Evolutionary conservation across 1,140 invertebrate genomes (phyloP).

Genomic region (Drosophila albomicans): DNA sequence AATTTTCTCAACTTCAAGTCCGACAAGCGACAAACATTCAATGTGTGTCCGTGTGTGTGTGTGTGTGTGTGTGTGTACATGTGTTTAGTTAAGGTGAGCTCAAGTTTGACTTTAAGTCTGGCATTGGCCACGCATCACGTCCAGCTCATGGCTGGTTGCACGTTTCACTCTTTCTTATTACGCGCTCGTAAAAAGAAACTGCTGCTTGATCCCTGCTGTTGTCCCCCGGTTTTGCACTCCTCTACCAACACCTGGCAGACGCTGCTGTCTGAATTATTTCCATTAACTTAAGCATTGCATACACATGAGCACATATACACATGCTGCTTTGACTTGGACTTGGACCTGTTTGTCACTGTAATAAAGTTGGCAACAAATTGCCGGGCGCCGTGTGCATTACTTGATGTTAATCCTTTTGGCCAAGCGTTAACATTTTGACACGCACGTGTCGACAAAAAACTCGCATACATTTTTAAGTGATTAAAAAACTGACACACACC

Average conservation of each 20-base stretch:
- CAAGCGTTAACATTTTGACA: constrained; percentile 68
- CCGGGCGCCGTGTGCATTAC: constrained; percentile 35
- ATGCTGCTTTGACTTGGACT: constrained; percentile 14
- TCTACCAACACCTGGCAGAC: background rate
- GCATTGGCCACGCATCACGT: constrained; percentile 62
- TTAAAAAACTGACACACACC: constrained; percentile 61
- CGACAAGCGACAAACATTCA: background rate
- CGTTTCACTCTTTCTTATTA: constrained; percentile 75
- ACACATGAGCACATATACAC: constrained; percentile 26
- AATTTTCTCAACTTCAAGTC: constrained; percentile 52
- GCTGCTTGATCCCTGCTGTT: constrained; percentile 32
- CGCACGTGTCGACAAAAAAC: constrained; percentile 74
- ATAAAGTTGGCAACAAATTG: constrained; percentile 81
- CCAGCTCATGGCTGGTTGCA: constrained; percentile 55
- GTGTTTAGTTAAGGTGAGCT: constrained; percentile 34
- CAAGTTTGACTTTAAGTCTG: constrained; percentile 22
- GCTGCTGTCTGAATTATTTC: constrained; percentile 70
- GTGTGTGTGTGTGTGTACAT: constrained; percentile 23
- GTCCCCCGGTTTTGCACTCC: background rate
- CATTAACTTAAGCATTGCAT: constrained; percentile 76
- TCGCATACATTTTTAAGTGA: constrained; percentile 78
- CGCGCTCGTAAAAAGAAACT: constrained; percentile 81
- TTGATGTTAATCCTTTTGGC: constrained; percentile 69
- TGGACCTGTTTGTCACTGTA: constrained; percentile 73
- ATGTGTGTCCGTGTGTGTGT: constrained; percentile 22